Base-by-base conservation (phyloP, 2,797 vertebrate species). In the Myotis myotis region DNA sequence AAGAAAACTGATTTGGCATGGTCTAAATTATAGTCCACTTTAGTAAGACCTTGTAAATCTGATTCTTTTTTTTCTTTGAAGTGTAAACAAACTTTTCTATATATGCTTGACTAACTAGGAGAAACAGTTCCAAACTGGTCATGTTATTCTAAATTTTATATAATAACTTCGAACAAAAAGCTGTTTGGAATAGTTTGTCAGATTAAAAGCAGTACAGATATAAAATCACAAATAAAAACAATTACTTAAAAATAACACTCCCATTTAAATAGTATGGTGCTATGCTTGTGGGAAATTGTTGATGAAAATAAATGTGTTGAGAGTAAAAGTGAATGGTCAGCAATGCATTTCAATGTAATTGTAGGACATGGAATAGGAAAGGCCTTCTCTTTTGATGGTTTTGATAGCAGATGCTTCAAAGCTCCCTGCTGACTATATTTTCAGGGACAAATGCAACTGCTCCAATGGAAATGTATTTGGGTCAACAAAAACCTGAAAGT, bases 381-480 rank as follows among this genome's bases (percentile, higher is more conserved):
- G 44, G 15, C 16, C 30, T 93, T 94, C 23, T 10, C 16, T 95
- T 95, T 49, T 85, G 87, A 92, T 72, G 78, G 64, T 36, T 79
- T 81, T 87, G 60, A 49, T 57, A 85, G 57, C 78, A 95, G 66
- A 87, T 94, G 79, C 91, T 95, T 93, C 80, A 71, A 90, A 94
- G 66, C 20, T 87, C 82, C 84, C 86, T 86, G 68, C 75, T 93
- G 89, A n/a, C 74, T 92, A 0, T 93, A 23, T 94, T 85, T 96
- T 66, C 38, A 84, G 68, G 68, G 68, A 90, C 89, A 86, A 91
- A 95, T 72, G 30, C 47, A 66, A 4, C 33, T 55, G 66, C 49
- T 95, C 68, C 79, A 89, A 93, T 89, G 72, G 51, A 93, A 96
- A 81, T 87, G 22, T 20, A 88, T 92, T 93, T 86, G 89, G 80